Evolutionary conservation across 2,797 vertebrate genomes (phyloP).

Genomic region (Dallia pectoralis): DNA sequence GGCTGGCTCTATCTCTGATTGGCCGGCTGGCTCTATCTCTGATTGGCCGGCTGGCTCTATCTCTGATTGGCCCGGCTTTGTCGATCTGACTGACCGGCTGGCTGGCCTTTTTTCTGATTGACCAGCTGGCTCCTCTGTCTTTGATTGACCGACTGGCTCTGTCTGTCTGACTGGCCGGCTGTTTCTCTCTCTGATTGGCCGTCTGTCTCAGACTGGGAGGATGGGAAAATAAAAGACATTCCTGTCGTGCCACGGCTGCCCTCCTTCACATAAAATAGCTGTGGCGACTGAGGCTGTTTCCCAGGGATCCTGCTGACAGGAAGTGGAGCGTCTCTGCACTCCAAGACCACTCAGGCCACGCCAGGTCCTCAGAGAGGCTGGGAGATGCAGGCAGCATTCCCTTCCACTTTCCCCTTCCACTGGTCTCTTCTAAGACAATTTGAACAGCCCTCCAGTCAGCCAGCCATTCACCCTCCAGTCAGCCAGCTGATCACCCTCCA

Average conservation of each 20-base stretch:
- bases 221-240: slow-evolving; percentile 50
- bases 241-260: slow-evolving; percentile 55
- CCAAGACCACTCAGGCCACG: slow-evolving; percentile 27
- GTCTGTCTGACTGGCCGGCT: background rate
- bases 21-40: slow-evolving; percentile 8
- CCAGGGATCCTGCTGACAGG: slow-evolving; percentile 38
- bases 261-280: slow-evolving; percentile 46
- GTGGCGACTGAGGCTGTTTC: slow-evolving; percentile 36
- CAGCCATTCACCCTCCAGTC: too few relatives aligned
- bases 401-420: background rate
- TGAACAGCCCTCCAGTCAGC: background rate
- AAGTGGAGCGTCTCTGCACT: slow-evolving; percentile 24
- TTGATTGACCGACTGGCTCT: background rate
- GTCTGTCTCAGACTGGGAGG: slow-evolving; percentile 36
- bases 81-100: background rate
- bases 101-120: background rate
- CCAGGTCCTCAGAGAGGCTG: slow-evolving; percentile 13
- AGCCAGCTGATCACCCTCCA: too few relatives aligned
- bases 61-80: background rate
- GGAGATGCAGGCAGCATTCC: background rate
- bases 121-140: background rate
- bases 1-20: too few relatives aligned
- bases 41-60: background rate
- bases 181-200: too few relatives aligned
- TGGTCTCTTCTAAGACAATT: background rate